phyloP scores from a whole-genome alignment of 2,797 vertebrate species.

The Chelon labrosus region DNA sequence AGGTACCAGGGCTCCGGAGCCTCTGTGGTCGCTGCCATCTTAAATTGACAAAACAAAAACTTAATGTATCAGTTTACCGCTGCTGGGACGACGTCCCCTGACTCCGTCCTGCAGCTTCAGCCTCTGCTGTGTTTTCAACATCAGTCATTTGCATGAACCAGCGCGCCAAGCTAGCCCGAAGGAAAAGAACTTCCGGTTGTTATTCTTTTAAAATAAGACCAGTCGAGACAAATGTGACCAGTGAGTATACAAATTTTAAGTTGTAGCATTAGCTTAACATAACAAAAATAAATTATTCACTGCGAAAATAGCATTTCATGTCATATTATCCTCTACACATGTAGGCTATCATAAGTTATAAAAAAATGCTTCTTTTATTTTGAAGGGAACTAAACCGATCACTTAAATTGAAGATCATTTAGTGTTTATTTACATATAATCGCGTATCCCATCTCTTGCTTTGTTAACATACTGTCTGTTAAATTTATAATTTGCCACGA shows the following conservation, averaged over 20 bases:
- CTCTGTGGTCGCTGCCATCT: conserved; percentile 84
- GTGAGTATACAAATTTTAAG: not conserved
- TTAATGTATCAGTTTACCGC: not conserved
- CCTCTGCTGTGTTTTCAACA: not conserved
- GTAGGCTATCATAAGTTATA: not conserved
- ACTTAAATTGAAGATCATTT: not conserved
- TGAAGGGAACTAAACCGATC: not conserved
- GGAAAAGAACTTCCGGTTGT: conserved; percentile 5
- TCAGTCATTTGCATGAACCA: conserved; percentile 7
- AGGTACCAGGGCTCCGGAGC: conserved; percentile 91
- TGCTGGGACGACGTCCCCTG: not conserved
- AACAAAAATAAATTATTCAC: not conserved
- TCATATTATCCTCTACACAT: too few relatives aligned
- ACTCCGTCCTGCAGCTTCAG: not conserved
- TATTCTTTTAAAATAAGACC: conserved; percentile 25
- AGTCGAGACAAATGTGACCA: not conserved
- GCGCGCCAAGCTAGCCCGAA: not conserved
- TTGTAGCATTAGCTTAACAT: not conserved
- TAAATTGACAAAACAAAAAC: conserved; percentile 31
- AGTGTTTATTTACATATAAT: not conserved
- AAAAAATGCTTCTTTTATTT: conserved; percentile 21
- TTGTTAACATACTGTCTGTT: not conserved
- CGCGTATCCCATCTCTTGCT: accelerated
- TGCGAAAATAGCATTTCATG: accelerated
- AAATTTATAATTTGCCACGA: not conserved